Conservation (phyloP, 2,113 vertebrate genomes). For the Stigmatopora argus region DNA sequence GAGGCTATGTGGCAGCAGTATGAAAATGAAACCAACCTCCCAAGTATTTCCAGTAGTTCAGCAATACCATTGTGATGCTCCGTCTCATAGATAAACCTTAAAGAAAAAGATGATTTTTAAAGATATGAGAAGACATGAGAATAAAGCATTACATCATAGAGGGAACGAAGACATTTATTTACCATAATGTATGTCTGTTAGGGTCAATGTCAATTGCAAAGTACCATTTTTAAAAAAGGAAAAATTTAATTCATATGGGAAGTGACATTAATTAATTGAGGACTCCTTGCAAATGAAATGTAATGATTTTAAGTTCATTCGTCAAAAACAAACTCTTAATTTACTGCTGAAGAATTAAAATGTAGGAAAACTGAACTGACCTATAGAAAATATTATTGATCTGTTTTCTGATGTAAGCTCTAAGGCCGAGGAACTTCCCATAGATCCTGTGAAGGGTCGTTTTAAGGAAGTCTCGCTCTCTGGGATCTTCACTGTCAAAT, state of each 20-base stretch:
- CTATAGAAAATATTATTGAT: conserved; percentile 99
- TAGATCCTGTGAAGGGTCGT: conserved; percentile 98
- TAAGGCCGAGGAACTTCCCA: conserved; percentile 92
- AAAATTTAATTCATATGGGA: no score
- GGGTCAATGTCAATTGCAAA: no score
- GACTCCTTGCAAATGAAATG: background rate
- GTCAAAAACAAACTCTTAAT: background rate
- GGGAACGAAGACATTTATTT: no score
- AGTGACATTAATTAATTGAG: background rate
- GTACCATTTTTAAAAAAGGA: no score
- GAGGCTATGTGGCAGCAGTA: background rate
- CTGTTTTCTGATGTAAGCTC: conserved; percentile 97
- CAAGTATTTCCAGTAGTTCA: conserved; percentile 96
- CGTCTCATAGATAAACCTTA: conserved; percentile 98
- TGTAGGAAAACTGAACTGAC: conserved; percentile 60
- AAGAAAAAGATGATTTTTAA: conserved; percentile 8
- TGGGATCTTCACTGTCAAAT: conserved; percentile 96
- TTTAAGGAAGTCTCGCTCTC: conserved; percentile 97
- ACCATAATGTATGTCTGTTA: no score
- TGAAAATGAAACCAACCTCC: conserved; percentile 73
- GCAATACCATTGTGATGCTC: conserved; percentile 99
- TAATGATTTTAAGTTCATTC: background rate
- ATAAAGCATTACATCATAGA: no score
- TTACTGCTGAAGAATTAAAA: background rate
- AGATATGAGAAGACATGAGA: background rate